phyloP scores from a whole-genome alignment of 2,797 vertebrate species.

The Chaetophractus vellerosus region DNA sequence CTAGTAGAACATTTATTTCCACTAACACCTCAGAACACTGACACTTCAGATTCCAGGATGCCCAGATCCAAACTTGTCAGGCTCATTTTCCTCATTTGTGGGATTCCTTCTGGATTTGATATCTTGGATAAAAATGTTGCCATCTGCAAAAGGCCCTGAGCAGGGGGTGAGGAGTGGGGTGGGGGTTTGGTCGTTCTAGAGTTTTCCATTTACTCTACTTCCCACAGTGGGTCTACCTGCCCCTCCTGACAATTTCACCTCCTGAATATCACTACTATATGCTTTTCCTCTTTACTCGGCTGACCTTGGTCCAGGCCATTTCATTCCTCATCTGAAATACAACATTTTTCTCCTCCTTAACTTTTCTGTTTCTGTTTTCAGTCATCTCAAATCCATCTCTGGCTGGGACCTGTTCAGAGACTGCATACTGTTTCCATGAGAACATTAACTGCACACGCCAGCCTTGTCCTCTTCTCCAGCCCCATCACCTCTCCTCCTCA shows the following conservation, averaged over 20 bases:
- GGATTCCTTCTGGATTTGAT: constrained; percentile 18
- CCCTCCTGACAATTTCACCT: neutral
- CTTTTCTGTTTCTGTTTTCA: neutral
- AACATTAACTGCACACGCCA: neutral
- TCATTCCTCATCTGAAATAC: neutral
- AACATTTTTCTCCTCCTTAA: neutral
- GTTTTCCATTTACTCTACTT: neutral
- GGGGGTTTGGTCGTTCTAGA: neutral
- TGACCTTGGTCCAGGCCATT: neutral
- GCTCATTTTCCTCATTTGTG: neutral
- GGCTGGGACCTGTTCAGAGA: neutral
- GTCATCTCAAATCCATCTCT: neutral
- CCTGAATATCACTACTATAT: neutral
- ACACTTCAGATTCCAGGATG: neutral
- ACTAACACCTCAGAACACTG: neutral
- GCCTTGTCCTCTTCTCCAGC: neutral
- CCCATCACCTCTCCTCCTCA: neutral
- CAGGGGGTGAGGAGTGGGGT: too few species aligned
- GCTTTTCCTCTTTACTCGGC: neutral
- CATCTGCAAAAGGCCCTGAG: neutral
- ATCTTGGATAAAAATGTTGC: neutral
- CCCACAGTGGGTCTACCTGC: neutral
- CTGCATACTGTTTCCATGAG: neutral
- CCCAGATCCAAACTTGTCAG: neutral
- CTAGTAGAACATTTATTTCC: constrained; percentile 25